Base-by-base conservation (phyloP, 2,888 invertebrate genomes). In the Pheosia tremula region DNA sequence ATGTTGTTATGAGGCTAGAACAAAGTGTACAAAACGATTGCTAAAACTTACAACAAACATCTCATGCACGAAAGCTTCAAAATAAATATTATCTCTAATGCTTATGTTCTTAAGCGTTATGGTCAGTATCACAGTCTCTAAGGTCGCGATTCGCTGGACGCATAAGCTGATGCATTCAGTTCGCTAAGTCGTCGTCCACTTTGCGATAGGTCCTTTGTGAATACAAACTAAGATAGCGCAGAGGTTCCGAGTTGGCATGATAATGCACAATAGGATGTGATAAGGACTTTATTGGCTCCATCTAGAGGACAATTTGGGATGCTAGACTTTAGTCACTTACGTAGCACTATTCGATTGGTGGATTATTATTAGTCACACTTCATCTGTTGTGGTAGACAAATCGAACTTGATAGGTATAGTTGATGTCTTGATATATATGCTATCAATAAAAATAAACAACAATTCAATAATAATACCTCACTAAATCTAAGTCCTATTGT, bases 161-260 rank as follows among this genome's bases (percentile, higher is more conserved):
- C 50, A 8, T 24, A 50, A 50, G 50, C 50, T 50, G 50, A 9
- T 45, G 45, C 8, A 56, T 56, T 50, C 53, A 47, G 47, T 45
- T 13, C 41, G 37, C 24, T 10, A 39, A 52, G 24, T 49, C 13
- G 38, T 39, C 52, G 43, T 49, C 41, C 56, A 56, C 24, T 56
- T 56, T 41, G 47, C 50, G 56, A 52, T 56, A 52, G 52, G 58
- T 56, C 62, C 58, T 62, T 62, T 63, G 58, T 62, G 62, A 59
- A 62, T 58, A 50, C 55, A n/a, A 56, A 58, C 58, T 52, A 58
- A 41, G 50, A 50, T 24, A 50, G 50, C 24, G 24, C 50, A 50
- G 24, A 50, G 10, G 50, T 9, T 50, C 50, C 50, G 24, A 24
- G 50, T 24, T 50, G 50, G 50, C 24, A 24, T 43, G 56, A 39